These are phyloP conservation scores for Cercopithecus mona DNA, from an alignment of 2,113 vertebrate genomes.

Conservation along the genomic window DNA sequence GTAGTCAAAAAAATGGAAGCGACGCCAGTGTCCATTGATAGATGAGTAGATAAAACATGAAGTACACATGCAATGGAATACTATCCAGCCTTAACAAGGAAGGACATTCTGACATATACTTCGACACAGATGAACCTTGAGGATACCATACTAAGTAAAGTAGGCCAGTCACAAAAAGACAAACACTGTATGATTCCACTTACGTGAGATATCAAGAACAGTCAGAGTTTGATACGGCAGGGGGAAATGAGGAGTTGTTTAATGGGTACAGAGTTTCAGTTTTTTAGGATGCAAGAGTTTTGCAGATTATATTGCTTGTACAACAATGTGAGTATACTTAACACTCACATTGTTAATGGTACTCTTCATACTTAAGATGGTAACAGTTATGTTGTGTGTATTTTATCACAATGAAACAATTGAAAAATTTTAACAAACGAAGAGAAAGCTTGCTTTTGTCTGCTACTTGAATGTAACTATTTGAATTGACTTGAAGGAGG, in stretches of 20 bases:
- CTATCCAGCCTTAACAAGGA: neutral
- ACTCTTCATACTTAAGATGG: neutral
- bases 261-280: neutral
- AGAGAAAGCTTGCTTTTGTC: neutral
- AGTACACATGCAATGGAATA: neutral
- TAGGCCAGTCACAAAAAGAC: neutral
- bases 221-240: neutral
- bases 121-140: neutral
- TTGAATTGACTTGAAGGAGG: neutral
- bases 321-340: neutral
- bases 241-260: neutral
- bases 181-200: neutral
- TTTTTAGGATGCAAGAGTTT: neutral
- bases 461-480: neutral
- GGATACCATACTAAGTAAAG: neutral
- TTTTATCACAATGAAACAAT: neutral
- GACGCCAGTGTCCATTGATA: neutral
- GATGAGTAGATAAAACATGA: neutral
- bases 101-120: neutral
- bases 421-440: neutral
- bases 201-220: neutral
- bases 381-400: neutral
- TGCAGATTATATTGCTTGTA: neutral
- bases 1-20: neutral
- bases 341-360: neutral